Evolutionary conservation across 2,888 invertebrate species (phyloP), one percentile per base, ranked within the genome.

Genomic region (Caenorhabditis sp.): DNA sequence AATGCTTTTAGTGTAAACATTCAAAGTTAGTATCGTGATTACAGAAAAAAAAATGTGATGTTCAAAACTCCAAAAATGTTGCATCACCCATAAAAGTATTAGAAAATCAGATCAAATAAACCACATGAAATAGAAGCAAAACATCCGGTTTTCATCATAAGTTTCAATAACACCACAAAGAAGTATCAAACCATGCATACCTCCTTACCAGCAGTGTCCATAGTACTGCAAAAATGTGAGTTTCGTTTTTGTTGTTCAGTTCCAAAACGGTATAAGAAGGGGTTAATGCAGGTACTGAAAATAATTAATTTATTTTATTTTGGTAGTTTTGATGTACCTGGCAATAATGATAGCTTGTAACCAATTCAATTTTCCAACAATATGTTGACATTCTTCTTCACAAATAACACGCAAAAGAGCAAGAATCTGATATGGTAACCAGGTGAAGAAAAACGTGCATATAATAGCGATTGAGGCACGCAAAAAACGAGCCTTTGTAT

Each of bases 371-470:
- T 80, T 76, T n/a, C 71, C 61, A 2, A 76, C 67, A 8, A 83
- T 59, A 12, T 67, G 49, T 56, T 78, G 74, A 53, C 85, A 85
- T 1, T 67, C 65, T 4, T 78, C 73, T 27, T 77, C 75, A 62
- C 85, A 85, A 14, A 84, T 66, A 0, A 84, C 80, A 21, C 81
- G 76, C 10, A 85, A 77, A n/a, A 85, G 69, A 17, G 84, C 83
- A 60, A 85, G 69, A 43, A 83, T 76, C 80, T 80, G 75, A 71
- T 84, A 84, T 14, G 84, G 84, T 14, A 84, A 78, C 84, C 84
- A 84, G 2, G 83, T 82, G 63, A 84, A 78, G 8, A 84, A 65
- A 63, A 83, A 84, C 8, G 84, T 83, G 66, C 75, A 77, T 21
- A 84, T 83, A 50, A 84, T 84, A 23, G 82, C 82, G 1, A 82